Evolutionary conservation across 1,140 invertebrate species (phyloP).

Genomic region (Drepana arcuata): DNA sequence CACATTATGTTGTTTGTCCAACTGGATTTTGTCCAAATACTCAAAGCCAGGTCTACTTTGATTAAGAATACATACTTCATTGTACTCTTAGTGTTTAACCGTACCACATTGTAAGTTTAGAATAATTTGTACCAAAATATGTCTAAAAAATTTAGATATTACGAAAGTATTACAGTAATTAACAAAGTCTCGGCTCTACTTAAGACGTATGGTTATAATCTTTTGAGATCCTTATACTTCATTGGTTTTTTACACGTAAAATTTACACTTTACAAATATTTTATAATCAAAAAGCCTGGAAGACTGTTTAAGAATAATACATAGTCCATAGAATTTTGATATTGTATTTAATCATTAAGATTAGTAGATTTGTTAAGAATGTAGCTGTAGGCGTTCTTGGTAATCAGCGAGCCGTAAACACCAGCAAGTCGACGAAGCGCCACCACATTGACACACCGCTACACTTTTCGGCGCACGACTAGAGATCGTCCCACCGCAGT

Average conservation of each 20-base stretch:
- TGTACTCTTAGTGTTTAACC: neutral
- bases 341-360: conserved; percentile 58
- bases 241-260: conserved; percentile 46
- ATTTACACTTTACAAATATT: conserved; percentile 68
- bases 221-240: conserved; percentile 49
- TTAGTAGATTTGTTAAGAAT: conserved; percentile 28
- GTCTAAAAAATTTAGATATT: conserved; percentile 6
- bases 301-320: conserved; percentile 63
- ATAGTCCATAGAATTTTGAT: conserved; percentile 67
- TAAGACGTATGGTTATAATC: conserved; percentile 25
- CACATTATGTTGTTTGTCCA: too few relatives aligned
- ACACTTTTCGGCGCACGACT: too few relatives aligned
- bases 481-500: too few relatives aligned
- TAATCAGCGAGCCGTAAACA: conserved; percentile 8
- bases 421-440: neutral
- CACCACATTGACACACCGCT: neutral
- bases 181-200: neutral
- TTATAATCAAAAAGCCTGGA: conserved; percentile 57
- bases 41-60: neutral
- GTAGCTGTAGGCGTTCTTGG: conserved; percentile 12
- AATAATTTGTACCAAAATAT: conserved; percentile 42
- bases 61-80: too few relatives aligned
- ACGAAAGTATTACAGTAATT: conserved; percentile 16
- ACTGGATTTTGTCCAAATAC: too few relatives aligned
- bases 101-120: conserved; percentile 16